Conservation (phyloP, 2,113 vertebrate species). For the Leucoraja erinaceus region DNA sequence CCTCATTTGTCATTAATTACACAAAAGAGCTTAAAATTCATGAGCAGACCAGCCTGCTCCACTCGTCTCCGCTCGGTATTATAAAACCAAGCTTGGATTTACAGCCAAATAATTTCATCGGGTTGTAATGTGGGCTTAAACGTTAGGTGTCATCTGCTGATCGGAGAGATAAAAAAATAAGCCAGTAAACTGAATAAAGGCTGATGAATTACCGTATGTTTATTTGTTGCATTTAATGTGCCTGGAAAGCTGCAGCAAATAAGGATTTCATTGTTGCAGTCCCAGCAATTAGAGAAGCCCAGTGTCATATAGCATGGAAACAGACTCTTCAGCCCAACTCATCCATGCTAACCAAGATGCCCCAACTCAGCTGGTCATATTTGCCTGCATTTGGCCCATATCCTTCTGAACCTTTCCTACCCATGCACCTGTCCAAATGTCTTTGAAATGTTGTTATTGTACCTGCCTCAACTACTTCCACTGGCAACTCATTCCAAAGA, state of each 20-base stretch:
- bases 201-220: too few species aligned
- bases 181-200: background rate
- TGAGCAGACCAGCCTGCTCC: background rate
- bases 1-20: constrained; percentile 34
- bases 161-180: too few species aligned
- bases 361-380: background rate
- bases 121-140: background rate
- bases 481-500: too few species aligned
- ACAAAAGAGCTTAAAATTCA: constrained; percentile 21
- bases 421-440: too few species aligned
- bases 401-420: too few species aligned
- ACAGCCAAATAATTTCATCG: background rate
- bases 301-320: background rate
- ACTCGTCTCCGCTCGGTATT: constrained; percentile 27
- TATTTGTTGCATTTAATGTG: too few species aligned
- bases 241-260: too few species aligned
- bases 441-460: too few species aligned
- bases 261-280: too few species aligned
- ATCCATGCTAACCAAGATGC: background rate
- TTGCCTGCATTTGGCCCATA: background rate
- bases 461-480: too few species aligned
- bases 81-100: background rate
- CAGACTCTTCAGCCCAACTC: background rate
- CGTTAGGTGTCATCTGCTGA: background rate
- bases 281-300: too few species aligned